A percentile compares a stretch with the other conserved stretches of the same genome.
These are phyloP conservation scores for Morpho helenor DNA, from an alignment of 2,888 invertebrate genomes.

Conservation along the genomic window DNA sequence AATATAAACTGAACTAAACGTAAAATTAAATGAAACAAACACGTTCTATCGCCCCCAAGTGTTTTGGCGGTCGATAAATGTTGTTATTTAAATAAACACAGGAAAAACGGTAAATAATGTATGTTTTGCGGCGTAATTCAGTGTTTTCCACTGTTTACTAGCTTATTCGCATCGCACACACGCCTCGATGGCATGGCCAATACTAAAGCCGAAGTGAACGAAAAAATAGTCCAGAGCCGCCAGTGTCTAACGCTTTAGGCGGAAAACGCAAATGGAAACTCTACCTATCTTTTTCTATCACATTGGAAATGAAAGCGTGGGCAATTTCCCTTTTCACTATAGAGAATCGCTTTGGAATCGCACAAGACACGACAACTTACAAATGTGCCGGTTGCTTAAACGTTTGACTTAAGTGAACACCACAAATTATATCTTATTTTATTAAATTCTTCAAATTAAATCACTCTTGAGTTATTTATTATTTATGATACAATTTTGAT, in stretches of 20 bases:
- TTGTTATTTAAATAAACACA: slow-evolving; percentile 33
- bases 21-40: slow-evolving; percentile 32
- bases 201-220: slow-evolving; percentile 50
- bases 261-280: slow-evolving; percentile 56
- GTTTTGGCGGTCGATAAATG: slow-evolving; percentile 29
- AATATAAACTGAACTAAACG: slow-evolving; percentile 45
- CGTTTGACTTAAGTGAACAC: no score
- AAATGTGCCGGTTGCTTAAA: no score
- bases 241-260: slow-evolving; percentile 32
- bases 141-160: slow-evolving; percentile 39
- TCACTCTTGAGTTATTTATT: no score
- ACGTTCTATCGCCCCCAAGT: slow-evolving; percentile 28
- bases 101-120: slow-evolving; percentile 35
- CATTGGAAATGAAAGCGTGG: slow-evolving; percentile 12
- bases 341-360: slow-evolving; percentile 22
- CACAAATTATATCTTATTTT: no score
- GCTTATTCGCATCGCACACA: slow-evolving; percentile 43
- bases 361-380: background rate
- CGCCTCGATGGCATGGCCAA: slow-evolving; percentile 55
- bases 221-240: slow-evolving; percentile 49
- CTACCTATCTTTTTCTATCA: slow-evolving; percentile 41
- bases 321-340: slow-evolving; percentile 42
- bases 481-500: no score
- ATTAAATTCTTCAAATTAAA: no score
- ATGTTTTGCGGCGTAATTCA: slow-evolving; percentile 41